These are phyloP conservation scores for Balaenoptera acutorostrata DNA, from an alignment of 2,113 vertebrate species.

Conservation along the genomic window DNA sequence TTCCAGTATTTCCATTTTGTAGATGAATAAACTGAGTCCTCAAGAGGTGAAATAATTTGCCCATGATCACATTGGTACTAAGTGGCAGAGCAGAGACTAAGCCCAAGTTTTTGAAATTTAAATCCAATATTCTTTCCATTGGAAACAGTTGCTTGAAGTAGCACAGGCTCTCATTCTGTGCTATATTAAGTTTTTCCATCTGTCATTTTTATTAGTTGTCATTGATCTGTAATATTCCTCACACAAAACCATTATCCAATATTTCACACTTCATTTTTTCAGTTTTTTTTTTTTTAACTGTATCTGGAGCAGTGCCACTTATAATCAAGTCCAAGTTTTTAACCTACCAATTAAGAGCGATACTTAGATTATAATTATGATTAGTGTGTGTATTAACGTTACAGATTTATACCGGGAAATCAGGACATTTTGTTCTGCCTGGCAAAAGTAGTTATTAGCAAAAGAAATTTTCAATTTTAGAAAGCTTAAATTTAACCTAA, in stretches of 20 bases:
- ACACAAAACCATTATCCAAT: conserved; percentile 67
- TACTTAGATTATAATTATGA: conserved; percentile 65
- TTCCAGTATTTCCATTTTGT: background rate
- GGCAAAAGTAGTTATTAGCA: conserved; percentile 48
- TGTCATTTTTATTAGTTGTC: conserved; percentile 73
- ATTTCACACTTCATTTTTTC: conserved; percentile 64
- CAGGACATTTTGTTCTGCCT: conserved; percentile 58
- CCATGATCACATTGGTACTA: background rate
- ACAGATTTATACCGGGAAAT: conserved; percentile 49
- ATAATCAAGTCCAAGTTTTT: conserved; percentile 63
- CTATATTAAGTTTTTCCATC: conserved; percentile 67
- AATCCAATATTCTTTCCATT: background rate
- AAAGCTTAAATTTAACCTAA: conserved; percentile 57
- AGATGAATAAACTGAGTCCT: background rate
- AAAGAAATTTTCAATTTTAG: conserved; percentile 57
- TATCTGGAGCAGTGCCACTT: conserved; percentile 55
- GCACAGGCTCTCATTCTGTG: conserved; percentile 42
- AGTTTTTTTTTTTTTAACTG: conserved; percentile 10
- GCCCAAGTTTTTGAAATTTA: conserved; percentile 28
- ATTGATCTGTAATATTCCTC: conserved; percentile 71
- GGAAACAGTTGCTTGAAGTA: conserved; percentile 56
- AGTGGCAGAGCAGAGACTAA: background rate
- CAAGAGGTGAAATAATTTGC: background rate
- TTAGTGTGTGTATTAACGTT: conserved; percentile 56
- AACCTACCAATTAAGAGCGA: conserved; percentile 67